Evolutionary conservation across 2,797 vertebrate species (phyloP).

Genomic region (Clarias pachynema): DNA sequence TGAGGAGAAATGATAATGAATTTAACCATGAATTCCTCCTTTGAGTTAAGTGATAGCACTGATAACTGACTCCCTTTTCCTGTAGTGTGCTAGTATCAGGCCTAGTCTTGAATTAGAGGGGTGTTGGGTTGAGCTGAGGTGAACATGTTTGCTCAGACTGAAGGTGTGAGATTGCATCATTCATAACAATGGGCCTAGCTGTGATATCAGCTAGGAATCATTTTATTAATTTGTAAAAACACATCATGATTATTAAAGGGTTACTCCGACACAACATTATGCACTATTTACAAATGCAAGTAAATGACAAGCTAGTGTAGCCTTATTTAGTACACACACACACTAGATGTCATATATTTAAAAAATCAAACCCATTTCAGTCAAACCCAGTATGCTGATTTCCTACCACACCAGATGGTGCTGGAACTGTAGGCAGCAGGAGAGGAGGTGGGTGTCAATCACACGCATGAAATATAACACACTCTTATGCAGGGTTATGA

Average conservation of each 20-base stretch:
- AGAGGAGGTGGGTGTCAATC: constrained; percentile 26
- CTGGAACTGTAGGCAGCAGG: constrained; percentile 27
- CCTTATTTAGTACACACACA: not conserved
- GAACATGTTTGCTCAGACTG: not conserved
- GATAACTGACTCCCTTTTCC: not conserved
- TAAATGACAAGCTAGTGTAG: not conserved
- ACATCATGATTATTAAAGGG: not conserved
- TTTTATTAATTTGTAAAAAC: not conserved
- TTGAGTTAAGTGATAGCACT: not conserved
- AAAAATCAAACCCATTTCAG: not conserved
- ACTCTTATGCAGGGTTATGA: constrained; percentile 3
- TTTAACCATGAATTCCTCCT: constrained; percentile 10
- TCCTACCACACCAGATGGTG: constrained; percentile 25
- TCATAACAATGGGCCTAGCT: no score
- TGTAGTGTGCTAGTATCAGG: not conserved
- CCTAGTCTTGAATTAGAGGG: not conserved
- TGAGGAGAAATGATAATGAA: constrained; percentile 29
- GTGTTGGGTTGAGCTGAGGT: constrained; percentile 12
- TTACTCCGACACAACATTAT: not conserved
- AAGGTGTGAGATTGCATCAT: not conserved
- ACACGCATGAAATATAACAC: constrained; percentile 8
- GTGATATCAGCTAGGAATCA: not conserved
- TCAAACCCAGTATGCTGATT: not conserved
- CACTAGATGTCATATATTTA: not conserved
- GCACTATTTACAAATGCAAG: not conserved